Evolutionary conservation across 2,797 vertebrate species (phyloP).

Genomic region (Microctenopoma steveboyesi): DNA sequence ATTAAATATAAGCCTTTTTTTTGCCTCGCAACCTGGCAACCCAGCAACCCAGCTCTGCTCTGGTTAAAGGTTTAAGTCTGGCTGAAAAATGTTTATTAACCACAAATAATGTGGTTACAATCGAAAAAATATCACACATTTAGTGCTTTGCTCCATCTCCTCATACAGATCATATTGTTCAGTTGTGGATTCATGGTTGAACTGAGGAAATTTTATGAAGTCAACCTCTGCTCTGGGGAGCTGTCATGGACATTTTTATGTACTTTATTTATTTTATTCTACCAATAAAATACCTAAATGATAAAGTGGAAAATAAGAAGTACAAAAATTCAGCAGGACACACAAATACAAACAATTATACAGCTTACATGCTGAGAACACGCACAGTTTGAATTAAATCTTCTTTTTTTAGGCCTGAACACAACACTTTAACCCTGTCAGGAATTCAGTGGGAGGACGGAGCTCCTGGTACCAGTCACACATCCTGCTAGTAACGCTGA

Average conservation of each 20-base stretch:
- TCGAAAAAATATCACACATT: no score
- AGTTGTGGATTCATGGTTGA: not conserved
- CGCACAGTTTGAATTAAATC: no score
- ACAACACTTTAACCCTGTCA: slow-evolving; percentile 15
- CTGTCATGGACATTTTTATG: not conserved
- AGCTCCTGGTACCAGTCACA: slow-evolving; percentile 55
- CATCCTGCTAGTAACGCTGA: slow-evolving; percentile 3
- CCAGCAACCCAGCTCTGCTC: not conserved
- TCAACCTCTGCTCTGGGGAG: not conserved
- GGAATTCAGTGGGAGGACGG: slow-evolving; percentile 54
- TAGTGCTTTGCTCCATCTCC: not conserved
- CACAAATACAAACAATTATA: not conserved
- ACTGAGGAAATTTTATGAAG: not conserved
- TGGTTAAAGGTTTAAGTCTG: not conserved
- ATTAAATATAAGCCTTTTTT: not conserved
- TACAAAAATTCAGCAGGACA: not conserved
- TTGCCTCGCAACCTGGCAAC: not conserved
- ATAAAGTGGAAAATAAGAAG: not conserved
- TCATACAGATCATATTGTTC: not conserved
- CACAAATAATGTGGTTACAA: not conserved
- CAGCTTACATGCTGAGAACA: not conserved
- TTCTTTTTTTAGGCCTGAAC: not conserved
- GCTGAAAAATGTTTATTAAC: not conserved
- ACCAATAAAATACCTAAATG: not conserved
- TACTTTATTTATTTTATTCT: not conserved